Conservation (phyloP, 2,113 vertebrate species). For the Hippoglossus stenolepis region DNA sequence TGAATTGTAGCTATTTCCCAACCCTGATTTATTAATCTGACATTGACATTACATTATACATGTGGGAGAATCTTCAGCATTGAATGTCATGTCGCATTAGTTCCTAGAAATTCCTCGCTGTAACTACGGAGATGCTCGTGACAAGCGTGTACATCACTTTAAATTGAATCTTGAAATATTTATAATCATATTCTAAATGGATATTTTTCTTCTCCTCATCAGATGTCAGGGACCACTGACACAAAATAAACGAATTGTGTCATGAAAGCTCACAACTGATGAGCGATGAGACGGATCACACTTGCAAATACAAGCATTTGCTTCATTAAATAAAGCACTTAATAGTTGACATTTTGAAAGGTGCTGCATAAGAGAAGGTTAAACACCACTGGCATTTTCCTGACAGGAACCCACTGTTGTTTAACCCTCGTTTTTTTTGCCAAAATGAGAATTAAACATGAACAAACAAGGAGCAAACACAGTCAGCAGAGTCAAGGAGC, state of each 20-base stretch:
- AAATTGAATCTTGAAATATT: not conserved
- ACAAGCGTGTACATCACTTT: not conserved
- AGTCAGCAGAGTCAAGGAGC: not conserved
- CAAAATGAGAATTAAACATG: not conserved
- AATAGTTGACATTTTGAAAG: slow-evolving; percentile 40
- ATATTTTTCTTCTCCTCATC: not conserved
- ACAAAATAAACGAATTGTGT: not conserved
- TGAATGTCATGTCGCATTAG: not conserved
- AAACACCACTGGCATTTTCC: not conserved
- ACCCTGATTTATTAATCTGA: not conserved
- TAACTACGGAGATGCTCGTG: not conserved
- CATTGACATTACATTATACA: not conserved
- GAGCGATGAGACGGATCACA: not conserved
- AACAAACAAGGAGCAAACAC: not conserved
- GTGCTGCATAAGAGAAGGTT: slow-evolving; percentile 18
- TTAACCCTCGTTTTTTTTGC: not conserved
- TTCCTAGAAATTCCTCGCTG: not conserved
- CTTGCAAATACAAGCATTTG: slow-evolving; percentile 8
- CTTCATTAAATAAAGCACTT: slow-evolving; percentile 15
- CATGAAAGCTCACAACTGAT: not conserved
- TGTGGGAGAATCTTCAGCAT: not conserved
- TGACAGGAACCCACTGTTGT: slow-evolving; percentile 1
- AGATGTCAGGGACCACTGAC: not conserved
- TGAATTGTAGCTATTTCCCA: too few relatives aligned
- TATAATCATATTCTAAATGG: not conserved